Conservation (phyloP, 2,113 vertebrate species). For the Xiphophorus hellerii region DNA sequence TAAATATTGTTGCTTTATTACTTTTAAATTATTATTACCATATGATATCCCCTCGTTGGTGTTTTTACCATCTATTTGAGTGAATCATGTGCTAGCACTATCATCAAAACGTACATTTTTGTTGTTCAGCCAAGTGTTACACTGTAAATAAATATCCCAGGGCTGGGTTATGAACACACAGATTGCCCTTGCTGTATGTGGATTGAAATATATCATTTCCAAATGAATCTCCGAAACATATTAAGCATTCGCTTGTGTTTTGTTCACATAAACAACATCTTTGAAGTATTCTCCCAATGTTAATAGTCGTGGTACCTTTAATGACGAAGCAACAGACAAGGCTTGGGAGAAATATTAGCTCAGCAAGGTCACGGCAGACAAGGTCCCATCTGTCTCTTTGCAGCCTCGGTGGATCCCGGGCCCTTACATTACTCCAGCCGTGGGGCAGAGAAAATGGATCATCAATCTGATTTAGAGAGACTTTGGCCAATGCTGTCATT, state of each 20-base stretch:
- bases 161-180: not conserved
- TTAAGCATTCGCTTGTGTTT: constrained; percentile 33
- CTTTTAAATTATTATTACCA: too few species aligned
- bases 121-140: not conserved
- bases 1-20: not conserved
- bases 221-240: constrained; percentile 4
- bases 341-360: constrained; percentile 75
- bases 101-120: not conserved
- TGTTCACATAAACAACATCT: constrained; percentile 68
- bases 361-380: constrained; percentile 76
- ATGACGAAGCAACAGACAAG: constrained; percentile 75
- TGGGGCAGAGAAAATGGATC: constrained; percentile 71
- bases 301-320: constrained; percentile 73
- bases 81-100: not conserved
- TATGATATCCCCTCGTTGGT: not conserved
- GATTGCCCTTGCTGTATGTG: not conserved
- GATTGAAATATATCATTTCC: not conserved
- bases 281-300: constrained; percentile 69
- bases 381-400: constrained; percentile 77
- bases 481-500: constrained; percentile 67
- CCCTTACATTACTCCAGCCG: constrained; percentile 71
- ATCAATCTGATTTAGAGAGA: constrained; percentile 77
- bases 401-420: constrained; percentile 67
- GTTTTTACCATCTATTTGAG: not conserved
- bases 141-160: too few species aligned